Evolutionary conservation across 2,797 vertebrate species (phyloP).

Genomic region (Neosalanx taihuensis): DNA sequence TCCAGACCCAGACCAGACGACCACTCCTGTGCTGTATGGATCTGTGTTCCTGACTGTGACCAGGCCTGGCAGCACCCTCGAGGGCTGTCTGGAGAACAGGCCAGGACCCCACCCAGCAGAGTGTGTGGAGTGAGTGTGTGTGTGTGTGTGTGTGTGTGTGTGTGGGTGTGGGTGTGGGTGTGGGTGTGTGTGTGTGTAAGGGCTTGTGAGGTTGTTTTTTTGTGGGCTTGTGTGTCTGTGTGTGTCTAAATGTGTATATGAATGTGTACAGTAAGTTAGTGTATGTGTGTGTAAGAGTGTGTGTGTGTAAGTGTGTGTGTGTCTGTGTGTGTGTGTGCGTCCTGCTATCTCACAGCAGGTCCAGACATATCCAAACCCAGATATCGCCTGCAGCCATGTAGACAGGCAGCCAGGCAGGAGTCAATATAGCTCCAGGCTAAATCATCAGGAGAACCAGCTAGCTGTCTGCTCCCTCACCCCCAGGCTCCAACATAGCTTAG

Average conservation of each 20-base stretch:
- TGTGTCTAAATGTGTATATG: too few species aligned
- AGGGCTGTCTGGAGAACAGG: too few species aligned
- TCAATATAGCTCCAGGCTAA: conserved; percentile 66
- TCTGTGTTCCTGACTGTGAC: not conserved
- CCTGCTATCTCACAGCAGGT: conserved; percentile 54
- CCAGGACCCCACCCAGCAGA: too few species aligned
- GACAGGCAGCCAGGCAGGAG: conserved; percentile 60
- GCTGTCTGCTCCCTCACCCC: conserved; percentile 3
- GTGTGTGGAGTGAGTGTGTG: too few species aligned
- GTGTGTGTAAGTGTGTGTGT: not conserved
- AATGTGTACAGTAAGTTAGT: not conserved
- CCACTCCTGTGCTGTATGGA: conserved; percentile 38
- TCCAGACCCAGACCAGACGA: conserved; percentile 19
- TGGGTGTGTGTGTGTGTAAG: not conserved
- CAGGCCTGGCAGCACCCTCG: not conserved
- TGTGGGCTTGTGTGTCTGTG: not conserved
- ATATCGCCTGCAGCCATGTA: conserved; percentile 60
- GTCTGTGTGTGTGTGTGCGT: conserved; percentile 18
- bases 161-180: not conserved
- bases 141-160: not conserved
- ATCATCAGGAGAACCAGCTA: conserved; percentile 47
- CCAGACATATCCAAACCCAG: conserved; percentile 40
- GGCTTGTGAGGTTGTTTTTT: not conserved
- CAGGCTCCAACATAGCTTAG: not conserved
- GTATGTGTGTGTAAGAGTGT: not conserved